These are phyloP conservation scores for Astyanax mexicanus DNA, from an alignment of 2,797 vertebrate species.

Conservation along the genomic window DNA sequence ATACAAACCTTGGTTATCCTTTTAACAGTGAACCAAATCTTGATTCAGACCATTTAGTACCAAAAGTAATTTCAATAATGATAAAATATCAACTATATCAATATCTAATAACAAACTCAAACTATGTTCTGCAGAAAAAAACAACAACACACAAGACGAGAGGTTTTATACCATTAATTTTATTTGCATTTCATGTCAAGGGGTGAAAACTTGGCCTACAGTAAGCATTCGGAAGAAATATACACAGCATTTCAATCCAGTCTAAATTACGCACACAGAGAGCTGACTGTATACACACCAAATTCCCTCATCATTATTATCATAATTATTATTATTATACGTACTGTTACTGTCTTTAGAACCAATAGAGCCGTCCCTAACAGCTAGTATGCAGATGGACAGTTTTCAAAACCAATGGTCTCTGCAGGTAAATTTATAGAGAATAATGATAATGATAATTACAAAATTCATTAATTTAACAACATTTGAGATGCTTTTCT, in stretches of 20 bases:
- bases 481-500: slow-evolving; percentile 42
- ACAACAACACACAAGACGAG: not conserved
- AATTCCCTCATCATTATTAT: slow-evolving; percentile 29
- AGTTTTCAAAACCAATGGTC: slow-evolving; percentile 26
- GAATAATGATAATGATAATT: slow-evolving; percentile 24
- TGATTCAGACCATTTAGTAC: too few relatives aligned
- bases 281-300: slow-evolving; percentile 49
- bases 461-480: slow-evolving; percentile 36
- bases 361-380: slow-evolving; percentile 2
- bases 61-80: too few relatives aligned
- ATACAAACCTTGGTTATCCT: too few relatives aligned
- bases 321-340: too few relatives aligned
- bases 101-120: too few relatives aligned
- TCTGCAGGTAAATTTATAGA: slow-evolving; percentile 33
- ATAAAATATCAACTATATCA: too few relatives aligned
- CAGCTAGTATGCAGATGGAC: slow-evolving; percentile 38
- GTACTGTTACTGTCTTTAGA: slow-evolving; percentile 32
- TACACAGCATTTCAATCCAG: slow-evolving; percentile 58
- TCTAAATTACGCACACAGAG: slow-evolving; percentile 46
- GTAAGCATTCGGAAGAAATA: slow-evolving; percentile 58
- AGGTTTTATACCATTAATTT: slow-evolving; percentile 49
- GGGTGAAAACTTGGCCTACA: slow-evolving; percentile 60
- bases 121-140: too few relatives aligned
- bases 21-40: too few relatives aligned
- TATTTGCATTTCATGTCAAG: slow-evolving; percentile 62